Evolutionary conservation across 2,888 invertebrate species (phyloP).

Genomic region (Antheraea assamensis): DNA sequence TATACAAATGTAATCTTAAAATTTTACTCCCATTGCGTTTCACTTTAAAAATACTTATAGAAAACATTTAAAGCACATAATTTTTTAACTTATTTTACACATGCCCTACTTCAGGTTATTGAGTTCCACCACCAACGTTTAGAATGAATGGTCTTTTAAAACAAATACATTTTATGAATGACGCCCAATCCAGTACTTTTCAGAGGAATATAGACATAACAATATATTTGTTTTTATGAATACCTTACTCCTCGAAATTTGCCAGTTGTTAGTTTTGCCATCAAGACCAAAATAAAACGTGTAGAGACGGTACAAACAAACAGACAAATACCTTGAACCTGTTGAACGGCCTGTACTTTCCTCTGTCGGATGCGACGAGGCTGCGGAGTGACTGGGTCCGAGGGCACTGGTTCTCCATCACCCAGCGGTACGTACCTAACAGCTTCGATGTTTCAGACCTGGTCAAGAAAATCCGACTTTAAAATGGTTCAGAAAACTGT

Average conservation of each 20-base stretch:
- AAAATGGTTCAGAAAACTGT: no score
- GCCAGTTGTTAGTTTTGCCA: background rate
- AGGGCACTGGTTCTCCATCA: conserved; percentile 58
- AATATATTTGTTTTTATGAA: background rate
- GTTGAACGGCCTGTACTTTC: conserved; percentile 71
- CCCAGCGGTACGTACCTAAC: conserved; percentile 64
- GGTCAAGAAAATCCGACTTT: conserved; percentile 8
- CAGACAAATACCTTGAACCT: conserved; percentile 68
- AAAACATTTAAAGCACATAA: background rate
- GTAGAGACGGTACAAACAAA: conserved; percentile 7
- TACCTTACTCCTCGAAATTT: background rate
- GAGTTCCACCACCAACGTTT: background rate
- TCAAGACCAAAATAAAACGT: background rate
- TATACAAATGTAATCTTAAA: no score
- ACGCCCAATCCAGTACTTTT: background rate
- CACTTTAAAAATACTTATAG: no score
- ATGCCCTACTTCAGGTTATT: background rate
- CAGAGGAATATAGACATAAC: background rate
- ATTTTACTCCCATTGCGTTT: no score
- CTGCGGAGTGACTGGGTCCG: conserved; percentile 69
- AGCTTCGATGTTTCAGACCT: conserved; percentile 67
- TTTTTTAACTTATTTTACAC: background rate
- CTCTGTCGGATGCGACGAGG: conserved; percentile 66
- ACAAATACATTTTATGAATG: background rate
- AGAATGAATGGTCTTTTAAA: background rate